Conservation (phyloP, 1,140 invertebrate genomes). For the Neodiprion lecontei region DNA sequence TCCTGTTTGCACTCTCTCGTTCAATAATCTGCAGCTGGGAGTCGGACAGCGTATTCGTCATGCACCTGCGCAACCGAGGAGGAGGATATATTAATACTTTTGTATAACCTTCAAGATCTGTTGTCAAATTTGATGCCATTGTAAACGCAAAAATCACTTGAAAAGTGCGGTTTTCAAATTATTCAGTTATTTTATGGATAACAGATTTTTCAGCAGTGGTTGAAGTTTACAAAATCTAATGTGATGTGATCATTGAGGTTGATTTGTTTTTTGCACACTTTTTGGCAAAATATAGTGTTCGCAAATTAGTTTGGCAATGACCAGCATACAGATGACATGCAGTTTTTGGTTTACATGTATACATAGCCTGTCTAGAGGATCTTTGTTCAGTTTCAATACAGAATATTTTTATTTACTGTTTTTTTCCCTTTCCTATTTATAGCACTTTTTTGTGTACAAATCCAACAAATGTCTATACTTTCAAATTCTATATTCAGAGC, state of each 20-base stretch:
- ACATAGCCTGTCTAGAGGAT: not conserved
- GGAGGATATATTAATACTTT: conserved; percentile 22
- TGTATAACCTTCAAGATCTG: not conserved
- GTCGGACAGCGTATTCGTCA: conserved; percentile 65
- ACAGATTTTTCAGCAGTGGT: conserved; percentile 6
- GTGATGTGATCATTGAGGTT: not conserved
- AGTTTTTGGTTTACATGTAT: conserved; percentile 28
- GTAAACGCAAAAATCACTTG: not conserved
- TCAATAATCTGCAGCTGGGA: conserved; percentile 65
- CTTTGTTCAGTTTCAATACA: too few species aligned
- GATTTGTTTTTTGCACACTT: not conserved
- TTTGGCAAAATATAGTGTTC: conserved; percentile 3
- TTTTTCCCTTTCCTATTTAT: too few species aligned
- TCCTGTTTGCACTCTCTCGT: conserved; percentile 69
- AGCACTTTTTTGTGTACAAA: too few species aligned
- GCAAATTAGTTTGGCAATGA: conserved; percentile 23
- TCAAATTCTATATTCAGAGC: too few species aligned
- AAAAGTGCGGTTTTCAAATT: not conserved
- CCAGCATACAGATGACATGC: conserved; percentile 32
- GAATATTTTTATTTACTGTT: too few species aligned
- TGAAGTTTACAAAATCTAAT: not conserved
- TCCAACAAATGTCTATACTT: too few species aligned
- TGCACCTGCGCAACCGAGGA: conserved; percentile 62
- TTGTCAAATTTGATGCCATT: not conserved
- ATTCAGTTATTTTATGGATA: conserved; percentile 12